phyloP scores from a whole-genome alignment of 2,113 vertebrate genomes.

The Peromyscus californicus region DNA sequence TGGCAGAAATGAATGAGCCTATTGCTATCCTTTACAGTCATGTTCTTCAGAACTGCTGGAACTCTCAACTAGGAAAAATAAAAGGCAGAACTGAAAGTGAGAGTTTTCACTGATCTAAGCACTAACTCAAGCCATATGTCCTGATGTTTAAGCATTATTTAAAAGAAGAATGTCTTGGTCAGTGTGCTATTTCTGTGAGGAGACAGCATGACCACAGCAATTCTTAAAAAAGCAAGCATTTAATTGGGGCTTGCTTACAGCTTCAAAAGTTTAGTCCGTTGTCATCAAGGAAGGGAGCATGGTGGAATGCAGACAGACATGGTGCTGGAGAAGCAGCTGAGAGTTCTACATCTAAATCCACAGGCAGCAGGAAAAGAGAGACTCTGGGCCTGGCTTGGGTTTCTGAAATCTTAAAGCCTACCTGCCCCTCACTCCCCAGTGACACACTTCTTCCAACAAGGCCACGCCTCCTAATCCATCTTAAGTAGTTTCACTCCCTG shows the following conservation, averaged over 20 bases:
- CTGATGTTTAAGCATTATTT: slow-evolving; percentile 34
- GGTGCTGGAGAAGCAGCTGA: background rate
- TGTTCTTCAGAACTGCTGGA: background rate
- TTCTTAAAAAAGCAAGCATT: background rate
- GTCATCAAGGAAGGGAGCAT: background rate
- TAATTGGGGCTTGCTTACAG: too few species aligned
- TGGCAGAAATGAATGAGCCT: background rate
- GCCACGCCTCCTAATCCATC: background rate
- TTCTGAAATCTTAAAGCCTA: background rate
- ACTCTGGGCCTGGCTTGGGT: background rate
- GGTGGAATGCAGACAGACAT: background rate
- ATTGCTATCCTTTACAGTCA: background rate
- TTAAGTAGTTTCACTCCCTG: background rate
- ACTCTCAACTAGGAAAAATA: background rate
- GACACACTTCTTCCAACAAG: background rate
- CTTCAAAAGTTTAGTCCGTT: background rate
- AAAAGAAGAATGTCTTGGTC: background rate
- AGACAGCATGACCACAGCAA: background rate
- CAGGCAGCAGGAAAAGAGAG: background rate
- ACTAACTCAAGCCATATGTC: background rate
- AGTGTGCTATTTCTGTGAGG: background rate
- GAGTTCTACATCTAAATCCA: background rate
- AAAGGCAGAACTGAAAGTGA: slow-evolving; percentile 31
- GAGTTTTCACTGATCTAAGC: background rate
- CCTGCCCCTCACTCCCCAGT: background rate